Evolutionary conservation across 2,888 invertebrate genomes (phyloP), one percentile per base, ranked within the genome.

Genomic region (Neocrepidodera transversa): DNA sequence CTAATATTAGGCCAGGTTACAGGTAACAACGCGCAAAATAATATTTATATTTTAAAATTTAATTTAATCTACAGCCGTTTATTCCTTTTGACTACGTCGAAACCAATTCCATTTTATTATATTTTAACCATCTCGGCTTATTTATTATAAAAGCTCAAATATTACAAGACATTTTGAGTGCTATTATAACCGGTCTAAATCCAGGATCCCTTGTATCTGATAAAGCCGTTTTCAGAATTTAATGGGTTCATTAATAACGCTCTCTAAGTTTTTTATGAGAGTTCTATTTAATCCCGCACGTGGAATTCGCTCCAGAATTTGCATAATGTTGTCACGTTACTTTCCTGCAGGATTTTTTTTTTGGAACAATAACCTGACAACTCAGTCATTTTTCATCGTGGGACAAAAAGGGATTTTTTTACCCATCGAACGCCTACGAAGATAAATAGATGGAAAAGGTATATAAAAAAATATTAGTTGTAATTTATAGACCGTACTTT

Each of bases 191-290:
- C 11, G 48, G 48, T 32, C 35, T 35, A 14, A 6, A 11, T 23
- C 26, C 11, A 18, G 50, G 53, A 55, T 59, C 65, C 58, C 70
- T 73, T 72, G 71, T 72, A 73, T 74, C 73, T 71, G 74, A 74
- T 75, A 74, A 71, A 72, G 74, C 72, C 70, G 65, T 74, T 75
- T 74, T 71, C 69, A 62, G 71, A 74, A 73, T 72, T 70, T 73
- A 74, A 73, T 71, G 68, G 73, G 69, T 76, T 72, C 74, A 76
- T 76, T 76, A 74, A 75, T 76, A 75, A 74, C 72, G 54, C 20
- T 10, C 52, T 61, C 64, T 59, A 63, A 66, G 68, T 64, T 67
- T 67, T 66, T 71, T 62, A 61, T 54, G 63, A 62, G 65, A 66
- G 62, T 60, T 60, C 60, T 65, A 65, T 71, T 70, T 71, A 69